Evolutionary conservation across 37 sponge, comb jelly and placozoan genomes (phyloP).

Genomic region (Beroe forskalii): DNA sequence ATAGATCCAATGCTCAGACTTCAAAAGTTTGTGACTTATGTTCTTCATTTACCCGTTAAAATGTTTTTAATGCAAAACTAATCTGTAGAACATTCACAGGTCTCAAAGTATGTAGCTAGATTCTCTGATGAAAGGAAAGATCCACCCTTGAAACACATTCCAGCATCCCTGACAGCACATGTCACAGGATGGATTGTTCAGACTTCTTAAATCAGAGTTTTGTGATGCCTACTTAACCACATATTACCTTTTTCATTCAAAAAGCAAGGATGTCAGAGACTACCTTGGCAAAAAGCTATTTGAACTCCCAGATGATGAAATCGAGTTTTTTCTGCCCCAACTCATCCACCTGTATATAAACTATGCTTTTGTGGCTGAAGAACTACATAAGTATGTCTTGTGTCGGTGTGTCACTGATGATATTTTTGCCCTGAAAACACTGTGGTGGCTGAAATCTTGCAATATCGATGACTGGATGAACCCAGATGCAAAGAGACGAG

Average conservation of each 20-base stretch:
- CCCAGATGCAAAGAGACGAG: constrained; percentile 37
- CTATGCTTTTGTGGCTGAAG: constrained; percentile 18
- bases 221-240: constrained; percentile 7
- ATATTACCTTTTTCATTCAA: constrained; percentile 38
- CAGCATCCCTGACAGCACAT: no score
- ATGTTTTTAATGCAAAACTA: no score
- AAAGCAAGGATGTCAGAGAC: constrained; percentile 9
- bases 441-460: constrained; percentile 28
- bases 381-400: background rate
- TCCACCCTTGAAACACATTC: no score
- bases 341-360: constrained; percentile 32
- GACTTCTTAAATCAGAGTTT: constrained; percentile 20
- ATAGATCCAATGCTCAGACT: no score
- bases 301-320: background rate
- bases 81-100: no score
- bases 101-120: no score
- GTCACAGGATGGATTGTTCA: constrained; percentile 1
- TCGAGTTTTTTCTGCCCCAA: constrained; percentile 45
- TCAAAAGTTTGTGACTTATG: no score
- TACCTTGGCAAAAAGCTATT: constrained; percentile 1
- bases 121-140: no score
- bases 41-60: no score
- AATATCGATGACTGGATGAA: constrained; percentile 8
- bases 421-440: constrained; percentile 14
- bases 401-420: constrained; percentile 40